phyloP scores from a whole-genome alignment of 2,888 invertebrate species.

The Therioaphis trifolii region DNA sequence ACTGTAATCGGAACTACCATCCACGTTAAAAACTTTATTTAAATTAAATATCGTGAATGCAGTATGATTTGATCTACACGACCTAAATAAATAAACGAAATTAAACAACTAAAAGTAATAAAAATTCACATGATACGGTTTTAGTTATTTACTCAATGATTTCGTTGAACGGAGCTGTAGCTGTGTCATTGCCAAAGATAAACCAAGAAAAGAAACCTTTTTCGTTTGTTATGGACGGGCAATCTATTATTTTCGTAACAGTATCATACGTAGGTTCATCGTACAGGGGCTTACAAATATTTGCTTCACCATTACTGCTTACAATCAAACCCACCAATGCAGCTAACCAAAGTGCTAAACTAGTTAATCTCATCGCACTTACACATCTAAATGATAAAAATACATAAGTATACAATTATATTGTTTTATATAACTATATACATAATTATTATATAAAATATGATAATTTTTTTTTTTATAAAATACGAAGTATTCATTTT shows the following conservation, averaged over 20 bases:
- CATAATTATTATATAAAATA: no score
- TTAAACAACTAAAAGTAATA: not conserved
- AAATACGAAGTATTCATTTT: no score
- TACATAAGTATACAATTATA: no score
- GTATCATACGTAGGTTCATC: conserved; percentile 54
- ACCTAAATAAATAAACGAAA: not conserved
- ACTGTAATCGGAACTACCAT: conserved; percentile 41
- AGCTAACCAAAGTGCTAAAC: conserved; percentile 24
- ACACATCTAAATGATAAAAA: conserved; percentile 29
- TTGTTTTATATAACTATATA: no score
- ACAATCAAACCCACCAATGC: conserved; percentile 45
- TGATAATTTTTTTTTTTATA: no score
- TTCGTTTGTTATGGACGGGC: conserved; percentile 28
- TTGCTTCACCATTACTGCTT: conserved; percentile 46
- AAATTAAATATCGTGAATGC: conserved; percentile 33
- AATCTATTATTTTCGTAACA: conserved; percentile 50
- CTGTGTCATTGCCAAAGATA: conserved; percentile 45
- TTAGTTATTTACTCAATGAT: conserved; percentile 50
- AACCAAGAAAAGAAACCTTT: conserved; percentile 50
- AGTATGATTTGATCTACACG: conserved; percentile 44
- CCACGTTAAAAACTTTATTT: conserved; percentile 37
- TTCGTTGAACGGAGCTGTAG: conserved; percentile 39
- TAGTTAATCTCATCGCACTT: conserved; percentile 38
- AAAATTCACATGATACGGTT: not conserved
- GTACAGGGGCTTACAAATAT: conserved; percentile 41